Evolutionary conservation across 2,113 vertebrate species (phyloP), one percentile per base, ranked within the genome.

Genomic region (Melanerpes aurifrons): DNA sequence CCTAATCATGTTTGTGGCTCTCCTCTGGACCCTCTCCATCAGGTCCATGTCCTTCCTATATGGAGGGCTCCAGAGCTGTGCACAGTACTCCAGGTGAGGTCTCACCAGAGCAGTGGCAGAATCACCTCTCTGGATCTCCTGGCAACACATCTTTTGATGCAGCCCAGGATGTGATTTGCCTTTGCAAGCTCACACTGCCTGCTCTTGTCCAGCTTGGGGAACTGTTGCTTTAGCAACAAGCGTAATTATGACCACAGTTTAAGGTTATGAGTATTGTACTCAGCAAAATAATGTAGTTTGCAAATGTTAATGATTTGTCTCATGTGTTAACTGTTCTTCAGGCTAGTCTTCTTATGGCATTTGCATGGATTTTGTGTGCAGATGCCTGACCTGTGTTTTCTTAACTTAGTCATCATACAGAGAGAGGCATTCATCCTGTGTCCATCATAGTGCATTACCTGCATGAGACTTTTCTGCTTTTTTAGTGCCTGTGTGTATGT

Each of bases 211-310:
- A 16, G 43, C 43, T 45, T 45, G 43, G 15, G 80, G 68, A 87
- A 91, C 68, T 87, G 91, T 93, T 91, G 79, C 93, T 94, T 94
- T 92, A 96, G 85, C 91, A 91, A 90, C 82, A 87, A 72, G 83
- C 43, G 7, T 89, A 94, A 90, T 87, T 92, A 62, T 91, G 85
- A 75, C 69, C 80, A 67, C 57, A 83, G 14, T 87, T 93, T 91
- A 78, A 91, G 37, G 10, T 89, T 71, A 69, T 82, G 63, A 87
- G 73, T 92, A 73, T 61, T 74, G 57, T 85, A 82, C 53, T 80
- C 21, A 57, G 64, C 37, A 82, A 89, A 89, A 74, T 58, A 95
- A 47, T 57, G 32, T 59, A 25, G 48, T 76, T 87, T 93, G 17
- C 54, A 93, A 69, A 71, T 57, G 37, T 64, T 70, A 80, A 29